Base-by-base conservation (phyloP, 1,140 invertebrate genomes). In the Megalonaias nervosa region DNA sequence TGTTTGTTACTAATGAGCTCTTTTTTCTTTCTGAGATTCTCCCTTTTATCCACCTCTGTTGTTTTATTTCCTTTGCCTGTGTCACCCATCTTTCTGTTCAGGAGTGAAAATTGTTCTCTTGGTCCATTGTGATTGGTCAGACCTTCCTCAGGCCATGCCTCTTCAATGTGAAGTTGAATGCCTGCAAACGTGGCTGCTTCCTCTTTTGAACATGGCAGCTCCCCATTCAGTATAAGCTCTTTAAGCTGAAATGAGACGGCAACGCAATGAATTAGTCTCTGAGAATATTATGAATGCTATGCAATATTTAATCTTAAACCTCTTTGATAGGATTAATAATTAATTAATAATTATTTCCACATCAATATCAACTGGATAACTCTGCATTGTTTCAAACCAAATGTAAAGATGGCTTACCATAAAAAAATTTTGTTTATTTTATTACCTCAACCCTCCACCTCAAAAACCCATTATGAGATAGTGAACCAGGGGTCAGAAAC, bases 161-260 rank as follows among this genome's bases (percentile, higher is more conserved):
- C 94, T 82, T 94, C 93, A 57, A 95, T 92, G 48, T 94, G 92
- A 3, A 95, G 90, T 84, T 95, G 94, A 61, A 95, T 93, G 31
- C 93, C 93, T 16, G 94, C 94, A 67, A 95, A 86, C 13, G 93
- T 92, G 0, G 94, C 93, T 6, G 94, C 94, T 81, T 95, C 94
- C 75, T 95, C 94, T 85, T 94, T 94, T 66, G 93, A 93, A 85
- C 94, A 94, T 4, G 93, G 93, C 72, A 95, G 84, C 21, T 93
- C 92, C 21, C 94, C 94, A 62, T 90, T 91, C 60, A 94, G 91
- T 19, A 95, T 93, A 82, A 94, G 88, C 78, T 93, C 92, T 87
- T 94, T 93, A 73, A 95, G 90, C 94, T 95, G 90, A 61, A 92
- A 89, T 80, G 62, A 78, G 71, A 83, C 55, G 75, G 58, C 48